Evolutionary conservation across 2,797 vertebrate genomes (phyloP).

Genomic region (Mormyrops boulengeri): DNA sequence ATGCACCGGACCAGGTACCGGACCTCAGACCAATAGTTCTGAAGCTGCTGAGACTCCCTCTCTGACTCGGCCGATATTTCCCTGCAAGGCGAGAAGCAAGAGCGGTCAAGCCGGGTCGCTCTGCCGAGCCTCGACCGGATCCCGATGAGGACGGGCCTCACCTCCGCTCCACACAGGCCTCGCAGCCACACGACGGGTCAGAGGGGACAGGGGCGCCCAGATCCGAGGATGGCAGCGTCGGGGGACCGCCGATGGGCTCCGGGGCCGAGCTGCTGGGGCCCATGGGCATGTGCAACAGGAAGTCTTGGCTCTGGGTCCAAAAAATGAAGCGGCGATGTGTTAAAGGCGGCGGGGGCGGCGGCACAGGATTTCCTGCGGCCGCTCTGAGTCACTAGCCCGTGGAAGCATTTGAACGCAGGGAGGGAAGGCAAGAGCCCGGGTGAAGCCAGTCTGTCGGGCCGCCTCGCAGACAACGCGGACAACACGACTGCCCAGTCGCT

Average conservation of each 20-base stretch:
- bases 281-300: slow-evolving; percentile 85
- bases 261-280: slow-evolving; percentile 74
- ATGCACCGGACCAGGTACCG: slow-evolving; percentile 92
- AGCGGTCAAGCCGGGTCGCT: not conserved
- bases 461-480: not conserved
- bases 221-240: slow-evolving; percentile 72
- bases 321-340: not conserved
- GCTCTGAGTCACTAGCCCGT: not conserved
- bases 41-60: slow-evolving; percentile 89
- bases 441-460: not conserved
- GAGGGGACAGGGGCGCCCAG: slow-evolving; percentile 65
- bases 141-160: slow-evolving; percentile 42
- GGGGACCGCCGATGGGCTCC: slow-evolving; percentile 67
- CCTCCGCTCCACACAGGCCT: slow-evolving; percentile 91
- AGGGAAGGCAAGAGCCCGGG: not conserved
- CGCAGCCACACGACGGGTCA: slow-evolving; percentile 81
- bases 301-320: slow-evolving; percentile 78
- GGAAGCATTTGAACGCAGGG: not conserved
- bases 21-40: slow-evolving; percentile 97
- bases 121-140: not conserved
- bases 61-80: slow-evolving; percentile 86
- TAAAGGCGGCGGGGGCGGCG: not conserved
- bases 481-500: not conserved
- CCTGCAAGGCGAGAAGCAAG: slow-evolving; percentile 51
- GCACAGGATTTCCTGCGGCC: not conserved